Base-by-base conservation (phyloP, 2,113 vertebrate species). In the Rana temporaria region DNA sequence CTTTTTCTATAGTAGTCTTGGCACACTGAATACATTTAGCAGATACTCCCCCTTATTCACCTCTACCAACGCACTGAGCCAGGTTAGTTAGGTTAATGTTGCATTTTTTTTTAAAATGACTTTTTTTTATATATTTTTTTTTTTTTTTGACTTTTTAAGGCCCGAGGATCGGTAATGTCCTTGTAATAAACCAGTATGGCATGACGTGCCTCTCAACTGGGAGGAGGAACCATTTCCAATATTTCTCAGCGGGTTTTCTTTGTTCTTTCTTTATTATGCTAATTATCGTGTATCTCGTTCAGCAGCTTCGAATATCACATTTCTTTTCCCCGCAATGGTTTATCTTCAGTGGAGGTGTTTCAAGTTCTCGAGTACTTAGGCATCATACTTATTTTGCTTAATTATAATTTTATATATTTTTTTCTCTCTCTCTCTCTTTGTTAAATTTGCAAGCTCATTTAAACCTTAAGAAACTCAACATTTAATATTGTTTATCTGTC, bases 361-460 rank as follows among this genome's bases (percentile, higher is more conserved):
- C 3, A 38, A 20, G n/a, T 16, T 38, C 32, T 56, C 55, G 57
- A 19, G 53, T 30, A 56, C 8, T 17, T 14, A 14, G 26, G 12
- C 38, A 5, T 62, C 32, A 16, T 16, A 20, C 4, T 6, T 75
- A 75, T 57, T 60, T 75, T 57, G 6, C 56, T 75, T 74, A 74
- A 74, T 74, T 74, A 38, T 32, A n/a, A 32, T 74, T 16, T 74
- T 38, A 74, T 74, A 74, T 60, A 60, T 74, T 48, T 48, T 60
- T 60, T n/a, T n/a, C n/a, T n/a, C n/a, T n/a, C n/a, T 74, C 9
- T 48, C 9, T 48, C 42, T 74, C 70, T 74, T 32, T 20, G 62
- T 24, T 11, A 64, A 62, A 30, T 64, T 57, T 30, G n/a, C 70
- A 73, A 34, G 56, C 55, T 73, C 24, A 55, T 72, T 72, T 57